Conservation (phyloP, 92 coral and sea anemone species). For the Bergia sp. region DNA sequence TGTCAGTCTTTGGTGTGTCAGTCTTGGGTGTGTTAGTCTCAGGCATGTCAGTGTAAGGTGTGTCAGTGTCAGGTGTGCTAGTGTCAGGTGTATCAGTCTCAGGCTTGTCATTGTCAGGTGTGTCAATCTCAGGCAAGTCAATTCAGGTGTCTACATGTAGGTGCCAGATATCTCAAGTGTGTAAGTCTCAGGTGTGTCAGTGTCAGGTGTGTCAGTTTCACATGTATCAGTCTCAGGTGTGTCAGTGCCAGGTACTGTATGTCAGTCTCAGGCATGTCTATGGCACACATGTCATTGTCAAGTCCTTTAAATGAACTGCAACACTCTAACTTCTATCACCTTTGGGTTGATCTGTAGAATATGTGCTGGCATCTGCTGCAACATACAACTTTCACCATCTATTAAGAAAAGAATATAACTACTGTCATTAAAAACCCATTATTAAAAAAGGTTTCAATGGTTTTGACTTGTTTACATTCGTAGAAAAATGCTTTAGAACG, state of each 20-base stretch:
- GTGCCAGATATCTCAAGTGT: neutral
- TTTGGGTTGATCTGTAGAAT: constrained; percentile 80
- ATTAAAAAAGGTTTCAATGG: no score
- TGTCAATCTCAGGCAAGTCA: neutral
- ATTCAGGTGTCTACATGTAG: no score
- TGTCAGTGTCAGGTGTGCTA: no score
- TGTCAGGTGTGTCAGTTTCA: neutral
- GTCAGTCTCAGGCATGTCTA: neutral
- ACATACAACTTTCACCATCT: constrained; percentile 60
- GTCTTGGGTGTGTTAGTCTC: no score
- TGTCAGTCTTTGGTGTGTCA: no score
- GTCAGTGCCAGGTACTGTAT: neutral
- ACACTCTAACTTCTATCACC: constrained; percentile 46
- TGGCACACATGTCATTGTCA: neutral
- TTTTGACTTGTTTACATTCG: no score
- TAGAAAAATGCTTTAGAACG: no score
- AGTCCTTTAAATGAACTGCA: no score
- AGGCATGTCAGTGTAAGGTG: no score
- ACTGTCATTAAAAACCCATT: neutral
- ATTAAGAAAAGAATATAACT: neutral
- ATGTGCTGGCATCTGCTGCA: constrained; percentile 66
- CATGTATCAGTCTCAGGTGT: neutral
- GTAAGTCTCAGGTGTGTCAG: neutral
- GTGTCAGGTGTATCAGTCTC: neutral
- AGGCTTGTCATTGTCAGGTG: neutral